phyloP scores from a whole-genome alignment of 2,797 vertebrate species.

The Cirrhinus mrigala region DNA sequence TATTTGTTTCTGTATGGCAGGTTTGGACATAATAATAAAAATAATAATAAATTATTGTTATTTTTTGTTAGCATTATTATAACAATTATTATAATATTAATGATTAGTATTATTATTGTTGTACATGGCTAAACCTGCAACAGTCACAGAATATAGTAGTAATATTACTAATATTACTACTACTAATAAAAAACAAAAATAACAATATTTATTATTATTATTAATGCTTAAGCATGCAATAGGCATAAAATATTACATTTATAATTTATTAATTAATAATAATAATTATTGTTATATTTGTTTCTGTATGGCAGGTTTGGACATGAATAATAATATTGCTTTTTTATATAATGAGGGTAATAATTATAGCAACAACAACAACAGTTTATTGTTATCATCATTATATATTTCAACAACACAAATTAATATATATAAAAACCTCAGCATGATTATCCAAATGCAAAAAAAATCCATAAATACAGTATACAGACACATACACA shows the following conservation, averaged over 20 bases:
- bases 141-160: background rate
- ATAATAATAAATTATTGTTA: no score
- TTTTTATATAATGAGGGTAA: background rate
- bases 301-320: background rate
- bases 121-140: background rate
- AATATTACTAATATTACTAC: background rate
- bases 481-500: constrained; percentile 57
- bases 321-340: background rate
- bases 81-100: background rate
- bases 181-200: background rate
- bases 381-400: background rate
- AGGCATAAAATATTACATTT: background rate
- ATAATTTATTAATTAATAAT: background rate
- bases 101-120: no score
- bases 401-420: background rate
- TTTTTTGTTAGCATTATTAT: background rate
- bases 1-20: background rate
- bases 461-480: background rate
- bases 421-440: background rate
- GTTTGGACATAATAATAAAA: background rate
- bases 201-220: no score
- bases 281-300: background rate
- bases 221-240: background rate
- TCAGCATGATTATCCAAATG: background rate
- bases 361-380: background rate